Evolutionary conservation across 2,888 invertebrate genomes (phyloP).

Genomic region (Podotricha telesiphe): DNA sequence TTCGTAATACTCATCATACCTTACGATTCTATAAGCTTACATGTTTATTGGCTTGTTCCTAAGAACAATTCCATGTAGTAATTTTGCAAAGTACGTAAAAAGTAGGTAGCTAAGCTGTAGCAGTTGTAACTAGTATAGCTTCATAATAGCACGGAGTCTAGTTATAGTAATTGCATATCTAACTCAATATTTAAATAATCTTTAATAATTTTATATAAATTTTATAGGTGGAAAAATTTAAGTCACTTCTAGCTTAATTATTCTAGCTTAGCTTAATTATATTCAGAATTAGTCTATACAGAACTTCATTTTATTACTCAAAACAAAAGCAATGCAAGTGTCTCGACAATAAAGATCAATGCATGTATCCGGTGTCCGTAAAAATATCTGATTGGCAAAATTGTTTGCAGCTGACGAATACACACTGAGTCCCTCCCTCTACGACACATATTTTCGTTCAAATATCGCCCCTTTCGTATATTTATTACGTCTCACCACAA

Average conservation of each 20-base stretch:
- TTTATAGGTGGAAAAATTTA: neutral
- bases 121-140: neutral
- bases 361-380: slow-evolving; percentile 54
- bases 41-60: slow-evolving; percentile 37
- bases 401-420: slow-evolving; percentile 46
- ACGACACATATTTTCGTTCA: slow-evolving; percentile 50
- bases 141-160: neutral
- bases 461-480: slow-evolving; percentile 47
- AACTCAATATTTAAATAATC: neutral
- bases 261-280: too few species aligned
- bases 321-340: slow-evolving; percentile 34
- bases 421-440: slow-evolving; percentile 34
- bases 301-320: slow-evolving; percentile 5
- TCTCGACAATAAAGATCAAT: slow-evolving; percentile 47
- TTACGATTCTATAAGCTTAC: slow-evolving; percentile 43
- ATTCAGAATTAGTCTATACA: neutral
- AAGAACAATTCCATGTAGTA: slow-evolving; percentile 27
- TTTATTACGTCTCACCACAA: slow-evolving; percentile 50
- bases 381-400: slow-evolving; percentile 47
- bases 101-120: neutral
- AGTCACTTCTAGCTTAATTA: too few species aligned
- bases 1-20: slow-evolving; percentile 43
- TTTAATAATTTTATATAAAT: neutral
- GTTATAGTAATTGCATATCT: neutral
- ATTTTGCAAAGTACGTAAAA: slow-evolving; percentile 15